phyloP scores from a whole-genome alignment of 2,888 invertebrate species.

The Melitaea athalia region DNA sequence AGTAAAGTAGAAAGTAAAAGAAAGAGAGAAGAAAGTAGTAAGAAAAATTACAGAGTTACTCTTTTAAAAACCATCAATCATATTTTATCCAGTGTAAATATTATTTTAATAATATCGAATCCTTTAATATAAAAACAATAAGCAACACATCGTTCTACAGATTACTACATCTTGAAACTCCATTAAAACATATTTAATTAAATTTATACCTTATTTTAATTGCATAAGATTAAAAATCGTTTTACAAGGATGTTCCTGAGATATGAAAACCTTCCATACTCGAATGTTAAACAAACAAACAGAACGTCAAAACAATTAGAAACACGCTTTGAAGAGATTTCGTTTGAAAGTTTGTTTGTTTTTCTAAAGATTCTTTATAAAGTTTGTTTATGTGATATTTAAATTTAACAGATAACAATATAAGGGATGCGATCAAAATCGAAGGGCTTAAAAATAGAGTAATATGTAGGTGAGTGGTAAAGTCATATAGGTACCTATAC shows the following conservation, averaged over 20 bases:
- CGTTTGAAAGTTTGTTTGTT: background rate
- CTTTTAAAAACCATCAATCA: too few relatives aligned
- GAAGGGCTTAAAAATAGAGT: too few relatives aligned
- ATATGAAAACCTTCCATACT: background rate
- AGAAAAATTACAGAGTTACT: too few relatives aligned
- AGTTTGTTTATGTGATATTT: background rate
- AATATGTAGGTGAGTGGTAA: too few relatives aligned
- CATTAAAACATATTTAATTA: background rate
- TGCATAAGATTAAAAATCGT: background rate
- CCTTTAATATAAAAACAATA: background rate
- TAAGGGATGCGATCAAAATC: background rate
- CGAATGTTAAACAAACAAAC: constrained; percentile 26
- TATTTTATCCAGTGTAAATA: background rate
- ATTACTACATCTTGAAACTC: too few relatives aligned
- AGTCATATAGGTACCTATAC: too few relatives aligned
- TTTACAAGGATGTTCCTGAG: background rate
- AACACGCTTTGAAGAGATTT: background rate
- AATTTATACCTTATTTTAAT: background rate
- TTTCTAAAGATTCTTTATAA: background rate
- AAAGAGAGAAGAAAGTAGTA: too few relatives aligned
- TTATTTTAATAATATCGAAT: background rate
- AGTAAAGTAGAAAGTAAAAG: too few relatives aligned
- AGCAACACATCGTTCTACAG: background rate
- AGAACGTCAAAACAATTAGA: constrained; percentile 25
- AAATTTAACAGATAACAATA: background rate